Evolutionary conservation across 2,113 vertebrate species (phyloP).

Genomic region (Engystomops pustulosus): DNA sequence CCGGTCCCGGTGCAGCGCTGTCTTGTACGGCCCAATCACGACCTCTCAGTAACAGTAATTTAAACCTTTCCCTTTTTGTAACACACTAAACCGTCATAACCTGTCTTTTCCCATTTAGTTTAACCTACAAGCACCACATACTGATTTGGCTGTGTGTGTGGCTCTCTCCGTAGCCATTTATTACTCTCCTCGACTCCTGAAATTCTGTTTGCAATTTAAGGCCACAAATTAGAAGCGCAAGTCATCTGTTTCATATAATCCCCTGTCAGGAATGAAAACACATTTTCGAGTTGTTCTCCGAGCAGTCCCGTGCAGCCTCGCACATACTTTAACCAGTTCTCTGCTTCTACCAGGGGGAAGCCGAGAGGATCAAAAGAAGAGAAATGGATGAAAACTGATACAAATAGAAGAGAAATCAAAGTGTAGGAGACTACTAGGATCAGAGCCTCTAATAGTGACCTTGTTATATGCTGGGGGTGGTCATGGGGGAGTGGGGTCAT

Average conservation of each 20-base stretch:
- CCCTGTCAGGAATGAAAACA: constrained; percentile 90
- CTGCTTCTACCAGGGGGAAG: background rate
- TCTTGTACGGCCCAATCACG: constrained; percentile 66
- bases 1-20: background rate
- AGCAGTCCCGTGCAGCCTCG: constrained; percentile 73
- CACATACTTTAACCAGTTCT: constrained; percentile 72
- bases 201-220: constrained; percentile 99
- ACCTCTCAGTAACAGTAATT: constrained; percentile 86
- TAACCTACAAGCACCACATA: constrained; percentile 88
- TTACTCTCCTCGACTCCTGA: constrained; percentile 93
- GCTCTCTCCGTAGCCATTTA: constrained; percentile 88
- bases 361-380: no score
- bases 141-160: constrained; percentile 86
- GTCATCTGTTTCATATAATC: constrained; percentile 99
- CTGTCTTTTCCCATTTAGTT: constrained; percentile 88
- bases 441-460: no score
- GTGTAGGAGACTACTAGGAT: no score
- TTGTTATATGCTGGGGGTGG: no score
- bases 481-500: no score
- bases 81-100: constrained; percentile 90
- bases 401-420: background rate
- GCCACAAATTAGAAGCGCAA: constrained; percentile 98
- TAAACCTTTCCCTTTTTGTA: constrained; percentile 84
- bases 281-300: constrained; percentile 83
- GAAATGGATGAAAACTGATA: background rate